phyloP scores from a whole-genome alignment of 2,888 invertebrate species.

The Melanostoma mellinum region DNA sequence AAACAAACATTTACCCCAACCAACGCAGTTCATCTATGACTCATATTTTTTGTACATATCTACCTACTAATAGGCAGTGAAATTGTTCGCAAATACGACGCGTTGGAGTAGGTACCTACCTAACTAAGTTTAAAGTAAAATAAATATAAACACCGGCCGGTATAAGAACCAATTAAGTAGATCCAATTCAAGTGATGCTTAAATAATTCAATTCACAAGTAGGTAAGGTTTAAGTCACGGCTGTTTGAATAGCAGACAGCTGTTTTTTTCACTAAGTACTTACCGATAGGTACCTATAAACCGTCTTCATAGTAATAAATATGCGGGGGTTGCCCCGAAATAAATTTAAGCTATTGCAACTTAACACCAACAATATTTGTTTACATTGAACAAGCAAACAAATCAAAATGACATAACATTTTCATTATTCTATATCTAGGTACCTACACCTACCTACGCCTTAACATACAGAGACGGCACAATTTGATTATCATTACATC shows the following conservation, averaged over 20 bases:
- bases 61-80: no score
- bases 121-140: neutral
- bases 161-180: constrained; percentile 1
- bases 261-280: no score
- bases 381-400: constrained; percentile 25
- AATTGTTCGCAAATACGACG: no score
- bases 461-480: constrained; percentile 8
- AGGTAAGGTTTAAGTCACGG: no score
- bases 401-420: constrained; percentile 4
- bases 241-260: no score
- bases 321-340: neutral
- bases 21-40: no score
- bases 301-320: no score
- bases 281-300: no score
- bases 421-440: neutral
- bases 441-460: neutral
- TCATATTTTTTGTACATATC: no score
- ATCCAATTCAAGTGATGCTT: neutral
- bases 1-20: no score
- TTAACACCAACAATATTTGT: constrained; percentile 7
- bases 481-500: constrained; percentile 21
- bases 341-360: neutral
- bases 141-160: neutral
- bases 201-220: constrained; percentile 21
- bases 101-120: neutral